Conservation (phyloP, 2,113 vertebrate species). For the Falco punctatus region DNA sequence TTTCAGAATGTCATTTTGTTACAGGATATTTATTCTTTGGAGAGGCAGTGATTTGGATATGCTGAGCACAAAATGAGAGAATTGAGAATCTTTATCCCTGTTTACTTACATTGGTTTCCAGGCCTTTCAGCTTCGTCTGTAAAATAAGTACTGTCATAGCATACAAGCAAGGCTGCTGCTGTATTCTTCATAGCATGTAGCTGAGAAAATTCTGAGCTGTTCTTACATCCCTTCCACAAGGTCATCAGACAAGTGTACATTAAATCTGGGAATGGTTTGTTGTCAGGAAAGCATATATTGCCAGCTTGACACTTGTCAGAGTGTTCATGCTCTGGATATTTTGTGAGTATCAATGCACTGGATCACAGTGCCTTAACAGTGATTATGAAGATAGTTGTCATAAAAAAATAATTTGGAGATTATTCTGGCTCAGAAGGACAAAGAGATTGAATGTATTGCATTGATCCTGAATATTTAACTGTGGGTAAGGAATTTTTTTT, state of each 20-base stretch:
- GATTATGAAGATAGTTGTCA: neutral
- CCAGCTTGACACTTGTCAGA: neutral
- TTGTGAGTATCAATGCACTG: neutral
- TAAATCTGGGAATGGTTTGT: neutral
- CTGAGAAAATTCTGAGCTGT: neutral
- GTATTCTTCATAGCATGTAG: neutral
- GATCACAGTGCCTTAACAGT: neutral
- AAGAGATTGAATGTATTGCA: neutral
- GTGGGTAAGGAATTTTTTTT: neutral
- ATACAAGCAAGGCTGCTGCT: neutral
- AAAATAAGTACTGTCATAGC: neutral
- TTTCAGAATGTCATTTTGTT: neutral
- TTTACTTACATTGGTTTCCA: neutral
- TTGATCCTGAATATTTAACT: neutral
- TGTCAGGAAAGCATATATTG: neutral
- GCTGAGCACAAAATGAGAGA: neutral
- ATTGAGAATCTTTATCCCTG: neutral
- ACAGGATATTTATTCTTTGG: neutral
- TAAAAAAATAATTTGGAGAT: neutral
- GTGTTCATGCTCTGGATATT: neutral
- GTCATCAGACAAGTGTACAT: neutral
- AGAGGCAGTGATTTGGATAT: neutral
- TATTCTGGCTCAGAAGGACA: neutral
- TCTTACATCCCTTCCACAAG: neutral
- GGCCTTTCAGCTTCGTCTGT: neutral